Evolutionary conservation across 2,888 invertebrate genomes (phyloP), one percentile per base, ranked within the genome.

Genomic region (Lampropteryx suffumata): DNA sequence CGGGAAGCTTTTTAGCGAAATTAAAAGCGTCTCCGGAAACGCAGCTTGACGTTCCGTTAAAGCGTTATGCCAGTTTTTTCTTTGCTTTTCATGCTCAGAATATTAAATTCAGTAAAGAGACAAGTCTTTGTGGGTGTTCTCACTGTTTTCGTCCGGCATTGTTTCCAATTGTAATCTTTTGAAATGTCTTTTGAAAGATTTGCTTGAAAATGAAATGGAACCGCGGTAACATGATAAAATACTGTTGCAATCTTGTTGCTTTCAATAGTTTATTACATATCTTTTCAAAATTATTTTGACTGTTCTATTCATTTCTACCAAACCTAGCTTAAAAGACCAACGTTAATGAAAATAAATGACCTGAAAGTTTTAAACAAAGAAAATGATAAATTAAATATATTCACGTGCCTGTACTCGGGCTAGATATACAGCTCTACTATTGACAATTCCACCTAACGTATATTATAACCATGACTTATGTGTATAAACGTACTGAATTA

Each of bases 151-250:
- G 30, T 50, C 34, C n/a, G 27, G 27, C 40, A 36, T 55, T 53
- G 50, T 55, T 55, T 51, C 24, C 7, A 29, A 48, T 50, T 51
- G 47, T 33, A 44, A 43, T 43, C 33, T 43, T 52, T 47, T 34
- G 29, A 47, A 47, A 43, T 13, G 24, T 43, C 51, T 44, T 41
- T 26, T 12, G 33, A 50, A 53, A 34, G n/a, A n/a, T n/a, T n/a
- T n/a, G n/a, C n/a, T 52, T 49, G 21, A 40, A 44, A 52, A 27
- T 30, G 17, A 49, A 49, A 47, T 39, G 33, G 40, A 13, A 30
- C 24, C 27, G 34, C 26, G 11, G 14, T 42, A 41, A 17, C 21
- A 40, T 37, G 27, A 14, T 39, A 7, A 29, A 45, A 41, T 40
- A 11, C 21, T 26, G 28, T 45, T 45, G 17, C 30, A 39, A 29